A percentile compares a stretch with the other conserved stretches of the same genome.
Evolutionary conservation across 2,888 invertebrate genomes (phyloP).

Genomic region (Parascotia fuliginaria): DNA sequence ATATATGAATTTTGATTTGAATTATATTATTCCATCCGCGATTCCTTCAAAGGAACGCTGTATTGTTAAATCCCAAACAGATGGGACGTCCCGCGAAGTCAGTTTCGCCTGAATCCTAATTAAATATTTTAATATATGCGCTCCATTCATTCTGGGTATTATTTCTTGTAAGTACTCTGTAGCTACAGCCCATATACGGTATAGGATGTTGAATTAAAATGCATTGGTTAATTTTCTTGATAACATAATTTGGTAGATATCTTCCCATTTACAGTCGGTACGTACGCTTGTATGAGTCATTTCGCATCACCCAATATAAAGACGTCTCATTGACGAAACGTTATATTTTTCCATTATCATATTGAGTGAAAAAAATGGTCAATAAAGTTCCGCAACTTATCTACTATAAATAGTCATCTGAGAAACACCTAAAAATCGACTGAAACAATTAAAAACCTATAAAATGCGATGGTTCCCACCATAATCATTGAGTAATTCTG

Average conservation of each 20-base stretch:
- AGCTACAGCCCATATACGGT: slow-evolving; percentile 40
- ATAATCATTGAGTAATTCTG: slow-evolving; percentile 70
- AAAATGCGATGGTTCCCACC: slow-evolving; percentile 72
- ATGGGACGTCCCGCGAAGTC: slow-evolving; percentile 61
- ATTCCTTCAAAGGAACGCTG: slow-evolving; percentile 66
- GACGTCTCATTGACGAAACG: slow-evolving; percentile 15
- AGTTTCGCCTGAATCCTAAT: slow-evolving; percentile 69
- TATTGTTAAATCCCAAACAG: slow-evolving; percentile 63
- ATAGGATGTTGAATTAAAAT: slow-evolving; percentile 59
- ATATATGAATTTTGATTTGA: slow-evolving; percentile 72
- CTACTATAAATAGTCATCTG: slow-evolving; percentile 54
- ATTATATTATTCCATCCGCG: slow-evolving; percentile 63
- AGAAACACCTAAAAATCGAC: slow-evolving; percentile 55
- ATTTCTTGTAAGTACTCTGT: slow-evolving; percentile 51
- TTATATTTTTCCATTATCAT: slow-evolving; percentile 25
- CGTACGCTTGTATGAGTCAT: slow-evolving; percentile 10
- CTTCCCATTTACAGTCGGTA: slow-evolving; percentile 28
- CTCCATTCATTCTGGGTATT: slow-evolving; percentile 63
- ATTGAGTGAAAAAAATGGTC: slow-evolving; percentile 27
- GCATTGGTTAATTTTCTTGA: slow-evolving; percentile 40
- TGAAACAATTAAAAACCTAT: slow-evolving; percentile 77
- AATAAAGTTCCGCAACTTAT: slow-evolving; percentile 52
- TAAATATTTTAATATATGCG: slow-evolving; percentile 80
- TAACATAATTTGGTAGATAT: slow-evolving; percentile 44
- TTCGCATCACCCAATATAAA: slow-evolving; percentile 17